Evolutionary conservation across 92 coral and sea anemone genomes (phyloP), one percentile per base, ranked within the genome.

Genomic region (Zoanthus sansibaricus): DNA sequence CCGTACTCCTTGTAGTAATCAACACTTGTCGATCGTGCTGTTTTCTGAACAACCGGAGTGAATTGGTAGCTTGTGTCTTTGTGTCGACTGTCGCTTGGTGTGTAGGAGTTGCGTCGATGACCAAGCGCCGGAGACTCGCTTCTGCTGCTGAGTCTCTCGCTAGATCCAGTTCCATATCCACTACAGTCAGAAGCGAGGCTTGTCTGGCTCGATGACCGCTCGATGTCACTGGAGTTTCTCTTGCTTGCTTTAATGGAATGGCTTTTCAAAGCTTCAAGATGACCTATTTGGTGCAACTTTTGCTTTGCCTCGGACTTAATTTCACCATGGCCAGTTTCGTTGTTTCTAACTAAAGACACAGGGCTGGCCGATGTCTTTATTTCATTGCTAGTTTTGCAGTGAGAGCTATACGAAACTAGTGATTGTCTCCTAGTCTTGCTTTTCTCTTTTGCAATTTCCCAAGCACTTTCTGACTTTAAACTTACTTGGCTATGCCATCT

Each of bases 111-210:
- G 20, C 59, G 84, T 6, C 84, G 84, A 13, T 48, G 42, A 37
- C 84, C 73, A 45, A 79, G 45, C 7, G 72, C 68, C 1, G 84
- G 84, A 37, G 84, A 79, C 13, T 79, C 42, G 37, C 84, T 62
- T 64, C 84, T 62, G 42, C 56, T 79, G 49, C 84, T 79, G 9
- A 79, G 73, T 47, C 73, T 45, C 30, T 79, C 84, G 25, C 73
- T 79, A 10, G 84, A 79, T 4, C 84, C 84, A 21, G 76, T 91
- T 66, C 66, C 77, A 16, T 66, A 77, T 6, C 59, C 90, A 48
- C 93, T 91, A 71, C 91, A 89, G 82, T 91, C 91, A 5, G 93
- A 91, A 3, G 61, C 77, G 15, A 90, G 71, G 20, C 86, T 87
- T 45, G 84, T 79, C 72, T 79, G 84, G 20, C 84, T 79, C 37